phyloP scores from a whole-genome alignment of 2,888 invertebrate species.

The Drosophila borborema region DNA sequence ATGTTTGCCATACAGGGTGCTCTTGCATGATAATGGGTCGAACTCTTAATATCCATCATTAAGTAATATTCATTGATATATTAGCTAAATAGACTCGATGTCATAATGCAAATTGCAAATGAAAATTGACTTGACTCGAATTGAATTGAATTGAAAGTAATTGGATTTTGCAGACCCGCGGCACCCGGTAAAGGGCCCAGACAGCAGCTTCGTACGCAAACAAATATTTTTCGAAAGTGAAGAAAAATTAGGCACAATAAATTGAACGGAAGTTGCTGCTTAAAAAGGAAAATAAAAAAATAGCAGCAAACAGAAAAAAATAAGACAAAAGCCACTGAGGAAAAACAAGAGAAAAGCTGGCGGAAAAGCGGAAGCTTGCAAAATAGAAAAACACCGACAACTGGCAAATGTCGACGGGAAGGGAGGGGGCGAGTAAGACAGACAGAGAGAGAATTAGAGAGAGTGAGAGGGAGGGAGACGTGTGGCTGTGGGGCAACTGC shows the following conservation, averaged over 20 bases:
- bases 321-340: slow-evolving; percentile 6
- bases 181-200: slow-evolving; percentile 42
- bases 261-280: slow-evolving; percentile 82
- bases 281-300: slow-evolving; percentile 53
- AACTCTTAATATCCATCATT: not conserved
- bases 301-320: slow-evolving; percentile 13
- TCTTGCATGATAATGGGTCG: too few species aligned
- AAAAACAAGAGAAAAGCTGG: slow-evolving; percentile 22
- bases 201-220: slow-evolving; percentile 28
- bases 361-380: slow-evolving; percentile 41
- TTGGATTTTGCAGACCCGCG: slow-evolving; percentile 14
- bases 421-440: not conserved
- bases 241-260: slow-evolving; percentile 81
- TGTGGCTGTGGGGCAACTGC: slow-evolving; percentile 1
- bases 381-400: slow-evolving; percentile 30
- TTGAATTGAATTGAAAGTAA: slow-evolving; percentile 36
- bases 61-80: not conserved
- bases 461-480: not conserved
- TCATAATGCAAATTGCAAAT: slow-evolving; percentile 30
- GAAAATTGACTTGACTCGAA: slow-evolving; percentile 7
- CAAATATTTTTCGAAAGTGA: slow-evolving; percentile 68
- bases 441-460: not conserved
- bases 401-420: slow-evolving; percentile 24
- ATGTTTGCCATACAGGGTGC: slow-evolving; percentile 16
- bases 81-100: not conserved